A percentile compares a stretch with the other conserved stretches of the same genome.
phyloP scores from a whole-genome alignment of 2,797 vertebrate genomes.

The Peromyscus melanophrys region DNA sequence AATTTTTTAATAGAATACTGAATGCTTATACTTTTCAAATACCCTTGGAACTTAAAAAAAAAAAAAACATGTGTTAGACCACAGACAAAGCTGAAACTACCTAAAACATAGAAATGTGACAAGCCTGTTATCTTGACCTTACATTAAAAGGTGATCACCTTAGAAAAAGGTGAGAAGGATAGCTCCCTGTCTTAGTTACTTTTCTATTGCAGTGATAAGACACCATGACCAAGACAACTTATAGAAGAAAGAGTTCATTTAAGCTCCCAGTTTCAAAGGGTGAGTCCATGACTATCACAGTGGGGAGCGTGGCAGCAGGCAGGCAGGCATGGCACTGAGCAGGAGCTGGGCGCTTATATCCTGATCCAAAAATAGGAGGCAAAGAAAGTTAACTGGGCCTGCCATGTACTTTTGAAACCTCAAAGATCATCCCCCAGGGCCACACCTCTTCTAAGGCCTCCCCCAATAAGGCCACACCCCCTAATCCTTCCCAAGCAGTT shows the following conservation, averaged over 20 bases:
- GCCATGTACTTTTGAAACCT: not conserved
- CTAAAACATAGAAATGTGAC: not conserved
- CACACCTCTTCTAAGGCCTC: not conserved
- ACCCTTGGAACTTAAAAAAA: not conserved
- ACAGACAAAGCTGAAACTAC: not conserved
- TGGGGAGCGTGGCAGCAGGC: not conserved
- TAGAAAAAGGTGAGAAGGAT: not conserved
- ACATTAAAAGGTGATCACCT: not conserved
- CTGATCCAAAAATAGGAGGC: not conserved
- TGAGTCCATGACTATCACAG: not conserved
- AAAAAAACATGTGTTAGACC: not conserved
- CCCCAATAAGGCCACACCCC: not conserved
- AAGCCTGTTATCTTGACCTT: not conserved
- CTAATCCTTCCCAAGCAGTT: not conserved
- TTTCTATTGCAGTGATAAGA: not conserved
- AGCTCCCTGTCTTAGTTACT: not conserved
- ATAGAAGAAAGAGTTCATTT: not conserved
- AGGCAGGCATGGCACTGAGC: not conserved
- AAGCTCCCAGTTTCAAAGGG: not conserved
- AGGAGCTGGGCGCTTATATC: not conserved
- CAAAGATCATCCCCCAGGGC: not conserved
- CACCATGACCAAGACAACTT: not conserved
- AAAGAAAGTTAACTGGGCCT: not conserved
- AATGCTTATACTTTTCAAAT: conserved; percentile 44
- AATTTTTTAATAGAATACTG: conserved; percentile 23